Percentiles rank a stretch among this genome's conserved stretches.
These are phyloP conservation scores for Acipenser ruthenus DNA, from an alignment of 2,797 vertebrate species.

Conservation along the genomic window DNA sequence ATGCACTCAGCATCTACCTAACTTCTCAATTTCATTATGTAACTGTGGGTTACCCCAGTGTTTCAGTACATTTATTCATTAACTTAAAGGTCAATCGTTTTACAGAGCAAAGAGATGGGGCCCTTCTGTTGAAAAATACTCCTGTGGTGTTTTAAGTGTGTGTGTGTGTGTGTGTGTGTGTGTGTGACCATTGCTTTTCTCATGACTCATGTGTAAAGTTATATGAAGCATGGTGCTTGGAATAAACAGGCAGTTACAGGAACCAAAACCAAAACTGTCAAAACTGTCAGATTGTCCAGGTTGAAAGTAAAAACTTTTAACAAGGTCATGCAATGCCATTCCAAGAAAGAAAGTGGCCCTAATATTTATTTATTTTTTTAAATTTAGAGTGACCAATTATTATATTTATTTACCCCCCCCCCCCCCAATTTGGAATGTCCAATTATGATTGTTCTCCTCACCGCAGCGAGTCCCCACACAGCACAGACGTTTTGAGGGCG, in stretches of 20 bases:
- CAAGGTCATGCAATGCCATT: background rate
- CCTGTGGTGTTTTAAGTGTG: background rate
- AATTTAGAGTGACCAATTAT: too few relatives aligned
- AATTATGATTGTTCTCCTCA: too few relatives aligned
- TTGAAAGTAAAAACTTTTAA: background rate
- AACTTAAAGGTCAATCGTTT: background rate
- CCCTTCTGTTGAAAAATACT: background rate
- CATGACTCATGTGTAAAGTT: background rate
- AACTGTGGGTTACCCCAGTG: background rate
- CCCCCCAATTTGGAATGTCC: too few relatives aligned
- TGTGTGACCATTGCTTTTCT: too few relatives aligned
- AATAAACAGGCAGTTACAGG: conserved; percentile 3
- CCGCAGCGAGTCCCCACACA: too few relatives aligned
- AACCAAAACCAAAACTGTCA: background rate
- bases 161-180: background rate
- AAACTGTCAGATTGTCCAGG: background rate
- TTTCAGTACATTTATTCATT: conserved; percentile 3
- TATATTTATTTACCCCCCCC: too few relatives aligned
- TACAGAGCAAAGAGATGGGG: background rate
- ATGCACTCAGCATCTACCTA: background rate
- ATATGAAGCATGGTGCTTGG: conserved; percentile 3
- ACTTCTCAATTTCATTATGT: conserved; percentile 9
- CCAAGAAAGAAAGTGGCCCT: too few relatives aligned
- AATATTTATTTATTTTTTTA: too few relatives aligned
- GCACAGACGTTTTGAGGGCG: too few relatives aligned